phyloP scores from a whole-genome alignment of 1,140 invertebrate genomes.

The Hyles vespertilio region DNA sequence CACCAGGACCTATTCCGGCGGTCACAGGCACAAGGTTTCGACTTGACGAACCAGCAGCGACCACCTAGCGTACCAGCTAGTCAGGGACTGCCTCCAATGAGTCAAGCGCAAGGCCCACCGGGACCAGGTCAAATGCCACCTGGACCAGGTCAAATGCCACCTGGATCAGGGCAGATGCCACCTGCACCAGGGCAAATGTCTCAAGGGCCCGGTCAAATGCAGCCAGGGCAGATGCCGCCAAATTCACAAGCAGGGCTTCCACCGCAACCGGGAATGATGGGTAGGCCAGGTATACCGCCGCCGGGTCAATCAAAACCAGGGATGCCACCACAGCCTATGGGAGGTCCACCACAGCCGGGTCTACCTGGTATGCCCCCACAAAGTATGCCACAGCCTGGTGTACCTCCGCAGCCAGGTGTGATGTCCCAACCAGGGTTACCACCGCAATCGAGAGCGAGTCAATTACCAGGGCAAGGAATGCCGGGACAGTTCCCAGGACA shows the following conservation, averaged over 20 bases:
- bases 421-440: conserved; percentile 24
- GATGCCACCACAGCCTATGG: conserved; percentile 27
- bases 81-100: conserved; percentile 25
- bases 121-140: too few species aligned
- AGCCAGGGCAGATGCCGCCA: conserved; percentile 26
- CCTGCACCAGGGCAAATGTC: conserved; percentile 1
- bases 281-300: conserved; percentile 17
- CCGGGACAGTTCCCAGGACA: conserved; percentile 31
- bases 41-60: conserved; percentile 11
- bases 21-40: conserved; percentile 31
- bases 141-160: too few species aligned
- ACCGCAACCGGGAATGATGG: conserved; percentile 26
- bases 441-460: conserved; percentile 17
- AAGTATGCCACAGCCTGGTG: conserved; percentile 14
- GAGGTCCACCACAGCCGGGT: conserved; percentile 5
- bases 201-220: not conserved
- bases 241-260: conserved; percentile 29
- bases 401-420: conserved; percentile 17
- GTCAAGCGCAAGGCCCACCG: conserved; percentile 25
- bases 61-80: conserved; percentile 40
- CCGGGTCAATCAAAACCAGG: conserved; percentile 17
- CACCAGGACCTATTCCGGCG: conserved; percentile 25
- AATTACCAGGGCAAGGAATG: conserved; percentile 30
- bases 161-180: too few species aligned
- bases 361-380: conserved; percentile 23